These are phyloP conservation scores for Eulemur mongoz DNA, from an alignment of 2,797 vertebrate genomes.

Conservation along the genomic window DNA sequence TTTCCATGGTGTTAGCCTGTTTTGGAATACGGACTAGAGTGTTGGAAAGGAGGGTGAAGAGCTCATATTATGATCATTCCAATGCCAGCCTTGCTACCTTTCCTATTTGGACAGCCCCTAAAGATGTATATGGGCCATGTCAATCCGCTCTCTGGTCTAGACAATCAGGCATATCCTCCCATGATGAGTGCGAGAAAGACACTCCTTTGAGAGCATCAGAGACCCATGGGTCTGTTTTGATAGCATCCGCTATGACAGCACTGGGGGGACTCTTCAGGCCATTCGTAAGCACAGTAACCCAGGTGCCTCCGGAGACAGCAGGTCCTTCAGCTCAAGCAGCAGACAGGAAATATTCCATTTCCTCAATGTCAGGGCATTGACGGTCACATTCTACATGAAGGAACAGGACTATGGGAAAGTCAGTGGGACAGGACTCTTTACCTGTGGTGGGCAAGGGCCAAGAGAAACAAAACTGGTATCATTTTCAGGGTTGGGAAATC, in stretches of 20 bases:
- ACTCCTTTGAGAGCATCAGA: background rate
- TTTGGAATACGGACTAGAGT: slow-evolving; percentile 4
- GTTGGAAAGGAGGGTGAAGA: background rate
- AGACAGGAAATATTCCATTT: slow-evolving; percentile 21
- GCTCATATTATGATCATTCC: background rate
- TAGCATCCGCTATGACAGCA: background rate
- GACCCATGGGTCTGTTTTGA: background rate
- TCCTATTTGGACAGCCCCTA: background rate
- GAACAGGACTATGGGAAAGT: slow-evolving; percentile 56
- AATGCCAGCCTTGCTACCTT: background rate
- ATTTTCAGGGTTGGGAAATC: slow-evolving; percentile 56
- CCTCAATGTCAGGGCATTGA: background rate
- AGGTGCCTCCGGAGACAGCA: background rate
- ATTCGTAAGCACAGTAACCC: background rate
- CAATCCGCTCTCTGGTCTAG: background rate
- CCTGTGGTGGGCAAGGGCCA: slow-evolving; percentile 54
- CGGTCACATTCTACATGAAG: slow-evolving; percentile 33
- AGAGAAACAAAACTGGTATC: slow-evolving; percentile 55
- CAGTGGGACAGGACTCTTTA: background rate
- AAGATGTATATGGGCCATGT: background rate
- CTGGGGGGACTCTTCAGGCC: background rate
- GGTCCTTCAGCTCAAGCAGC: background rate
- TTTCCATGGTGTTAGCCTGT: slow-evolving; percentile 53
- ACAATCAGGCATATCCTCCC: background rate
- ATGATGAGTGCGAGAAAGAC: background rate